phyloP scores from a whole-genome alignment of 2,888 invertebrate species.

The Rhyacophila evoluta region DNA sequence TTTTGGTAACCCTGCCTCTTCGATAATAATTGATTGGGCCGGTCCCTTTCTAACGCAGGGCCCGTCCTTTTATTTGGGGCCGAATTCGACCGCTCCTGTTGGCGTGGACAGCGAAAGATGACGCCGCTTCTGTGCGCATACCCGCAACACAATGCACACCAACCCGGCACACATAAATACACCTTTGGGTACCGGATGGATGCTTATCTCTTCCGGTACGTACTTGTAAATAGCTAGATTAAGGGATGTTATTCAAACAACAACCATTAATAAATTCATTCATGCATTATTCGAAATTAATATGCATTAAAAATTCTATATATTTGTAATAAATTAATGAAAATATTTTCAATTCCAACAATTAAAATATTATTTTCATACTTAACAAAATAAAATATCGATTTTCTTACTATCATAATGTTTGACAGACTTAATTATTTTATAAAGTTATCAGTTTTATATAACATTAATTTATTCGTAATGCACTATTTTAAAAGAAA shows the following conservation, averaged over 20 bases:
- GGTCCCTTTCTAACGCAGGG: slow-evolving; percentile 30
- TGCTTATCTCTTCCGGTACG: slow-evolving; percentile 33
- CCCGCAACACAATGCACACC: background rate
- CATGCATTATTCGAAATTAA: no score
- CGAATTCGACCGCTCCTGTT: slow-evolving; percentile 15
- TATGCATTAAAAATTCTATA: no score
- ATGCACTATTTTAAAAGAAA: no score
- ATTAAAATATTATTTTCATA: no score
- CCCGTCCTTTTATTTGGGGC: slow-evolving; percentile 25
- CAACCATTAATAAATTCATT: no score
- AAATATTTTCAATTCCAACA: no score
- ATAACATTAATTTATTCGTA: no score
- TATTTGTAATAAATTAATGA: no score
- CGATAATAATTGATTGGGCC: slow-evolving; percentile 47
- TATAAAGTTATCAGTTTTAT: no score
- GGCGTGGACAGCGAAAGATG: slow-evolving; percentile 10
- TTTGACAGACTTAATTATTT: no score
- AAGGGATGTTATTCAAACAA: background rate
- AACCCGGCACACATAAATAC: background rate
- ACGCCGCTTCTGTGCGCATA: slow-evolving; percentile 35
- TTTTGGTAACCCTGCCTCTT: slow-evolving; percentile 21
- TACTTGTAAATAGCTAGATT: background rate
- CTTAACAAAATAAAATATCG: no score
- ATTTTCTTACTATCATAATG: no score
- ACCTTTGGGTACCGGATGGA: background rate